Evolutionary conservation across 1,140 invertebrate species (phyloP).

Genomic region (Bombus polaris): DNA sequence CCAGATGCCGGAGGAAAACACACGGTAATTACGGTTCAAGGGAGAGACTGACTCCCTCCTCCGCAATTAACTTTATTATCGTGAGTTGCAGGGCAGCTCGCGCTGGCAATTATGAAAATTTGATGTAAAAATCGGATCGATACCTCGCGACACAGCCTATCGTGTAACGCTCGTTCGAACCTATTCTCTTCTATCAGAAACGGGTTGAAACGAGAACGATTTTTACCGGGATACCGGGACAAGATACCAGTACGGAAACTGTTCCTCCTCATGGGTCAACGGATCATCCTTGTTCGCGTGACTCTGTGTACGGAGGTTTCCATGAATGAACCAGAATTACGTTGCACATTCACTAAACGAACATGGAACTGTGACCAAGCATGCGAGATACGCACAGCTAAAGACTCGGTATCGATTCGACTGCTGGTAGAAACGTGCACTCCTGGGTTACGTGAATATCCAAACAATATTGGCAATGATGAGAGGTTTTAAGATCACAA

Average conservation of each 20-base stretch:
- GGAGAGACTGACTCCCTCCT: slow-evolving; percentile 11
- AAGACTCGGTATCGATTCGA: neutral
- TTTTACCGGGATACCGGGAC: neutral
- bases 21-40: slow-evolving; percentile 21
- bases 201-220: neutral
- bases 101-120: slow-evolving; percentile 47
- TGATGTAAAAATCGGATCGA: slow-evolving; percentile 52
- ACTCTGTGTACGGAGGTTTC: slow-evolving; percentile 46
- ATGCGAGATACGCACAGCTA: slow-evolving; percentile 21
- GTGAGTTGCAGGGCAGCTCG: neutral
- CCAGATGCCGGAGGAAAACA: slow-evolving; percentile 11
- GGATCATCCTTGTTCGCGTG: slow-evolving; percentile 57
- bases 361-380: slow-evolving; percentile 17
- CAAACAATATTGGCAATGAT: neutral
- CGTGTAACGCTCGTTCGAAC: neutral
- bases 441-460: neutral
- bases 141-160: neutral
- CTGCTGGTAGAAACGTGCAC: slow-evolving; percentile 1
- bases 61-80: slow-evolving; percentile 46
- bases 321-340: slow-evolving; percentile 60
- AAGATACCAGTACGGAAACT: slow-evolving; percentile 20
- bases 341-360: slow-evolving; percentile 19
- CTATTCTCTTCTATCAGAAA: neutral
- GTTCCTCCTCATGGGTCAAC: slow-evolving; percentile 17
- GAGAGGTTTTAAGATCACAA: neutral